Conservation (phyloP, 2,888 invertebrate genomes). For the Tryphoninae sp. region DNA sequence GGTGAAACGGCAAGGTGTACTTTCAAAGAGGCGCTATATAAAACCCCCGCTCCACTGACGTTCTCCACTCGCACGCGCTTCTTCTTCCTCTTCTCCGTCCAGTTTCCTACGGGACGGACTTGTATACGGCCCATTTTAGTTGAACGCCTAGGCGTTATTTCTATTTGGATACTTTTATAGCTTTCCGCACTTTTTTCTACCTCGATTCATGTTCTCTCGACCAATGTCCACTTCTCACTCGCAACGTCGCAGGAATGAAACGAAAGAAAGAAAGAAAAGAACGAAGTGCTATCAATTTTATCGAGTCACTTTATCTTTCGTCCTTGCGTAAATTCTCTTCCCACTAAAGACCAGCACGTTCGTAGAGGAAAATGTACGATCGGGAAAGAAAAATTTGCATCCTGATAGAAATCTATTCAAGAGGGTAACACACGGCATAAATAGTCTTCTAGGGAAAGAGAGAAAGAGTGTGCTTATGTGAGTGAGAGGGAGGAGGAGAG, state of each 20-base stretch:
- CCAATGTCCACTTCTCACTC: too few relatives aligned
- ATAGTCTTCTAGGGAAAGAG: conserved; percentile 1
- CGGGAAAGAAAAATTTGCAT: conserved; percentile 8
- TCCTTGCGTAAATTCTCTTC: conserved; percentile 11
- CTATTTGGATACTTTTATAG: conserved; percentile 29
- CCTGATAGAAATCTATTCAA: conserved; percentile 17
- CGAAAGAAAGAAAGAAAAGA: too few relatives aligned
- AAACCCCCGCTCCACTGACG: conserved; percentile 43
- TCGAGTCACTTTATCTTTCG: conserved; percentile 1
- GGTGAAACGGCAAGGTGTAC: conserved; percentile 45
- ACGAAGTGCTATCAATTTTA: not conserved
- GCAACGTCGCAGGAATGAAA: too few relatives aligned
- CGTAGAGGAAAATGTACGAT: conserved; percentile 7
- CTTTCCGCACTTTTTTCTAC: too few relatives aligned
- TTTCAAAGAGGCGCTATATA: conserved; percentile 63
- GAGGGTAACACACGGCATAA: conserved; percentile 16
- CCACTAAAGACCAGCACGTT: not conserved
- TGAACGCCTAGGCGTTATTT: conserved; percentile 42
- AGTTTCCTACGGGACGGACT: conserved; percentile 17
- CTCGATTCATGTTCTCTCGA: too few relatives aligned
- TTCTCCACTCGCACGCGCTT: conserved; percentile 45
- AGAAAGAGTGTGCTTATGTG: too few relatives aligned
- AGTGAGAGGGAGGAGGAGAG: too few relatives aligned
- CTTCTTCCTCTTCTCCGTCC: conserved; percentile 37
- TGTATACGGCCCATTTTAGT: conserved; percentile 22